Evolutionary conservation across 1,140 invertebrate genomes (phyloP), one percentile per base, ranked within the genome.

Genomic region (Sweltsa coloradensis): DNA sequence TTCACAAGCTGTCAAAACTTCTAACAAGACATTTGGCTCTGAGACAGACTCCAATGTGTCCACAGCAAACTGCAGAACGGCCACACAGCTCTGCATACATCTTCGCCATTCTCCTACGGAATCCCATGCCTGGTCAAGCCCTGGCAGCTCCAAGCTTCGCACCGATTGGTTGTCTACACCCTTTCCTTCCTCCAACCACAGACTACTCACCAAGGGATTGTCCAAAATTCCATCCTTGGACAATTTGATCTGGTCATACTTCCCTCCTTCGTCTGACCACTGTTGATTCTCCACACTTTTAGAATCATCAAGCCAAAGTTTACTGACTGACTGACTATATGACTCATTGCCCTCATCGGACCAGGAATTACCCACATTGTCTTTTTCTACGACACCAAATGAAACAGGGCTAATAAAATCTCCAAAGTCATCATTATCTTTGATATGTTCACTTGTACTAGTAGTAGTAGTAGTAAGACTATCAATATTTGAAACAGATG

Each of bases 21-120:
- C 74, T 41, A 66, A 65, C 48, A 76, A 65, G 36, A 77, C 67
- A 27, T 60, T 55, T 51, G 73, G 70, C 16, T 69, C 72, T 26
- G 65, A 70, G 41, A 75, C 71, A 37, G 62, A 69, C 49, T 69
- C 71, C 55, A 78, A 76, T 43, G 74, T 65, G 51, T 66, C 70
- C 34, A 69, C 70, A 26, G 75, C 71, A 37, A 72, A 58, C 56
- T 68, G 67, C 24, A 78, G 58, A 34, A 76, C 57, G 27, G 66
- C 53, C 34, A 68, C 59, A 58, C 74, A 75, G 40, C 68, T 70
- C 56, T 71, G 64, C 57, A 79, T 67, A 54, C 76, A 78, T 34
- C 70, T 67, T 51, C 69, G 68, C 76, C 76, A 79, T 53, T 76
- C 71, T 52, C 65, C 59, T 11, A 56, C n/a, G n/a, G n/a, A n/a